Evolutionary conservation across 2,888 invertebrate genomes (phyloP).

Genomic region (Nephrotoma guestfalica): DNA sequence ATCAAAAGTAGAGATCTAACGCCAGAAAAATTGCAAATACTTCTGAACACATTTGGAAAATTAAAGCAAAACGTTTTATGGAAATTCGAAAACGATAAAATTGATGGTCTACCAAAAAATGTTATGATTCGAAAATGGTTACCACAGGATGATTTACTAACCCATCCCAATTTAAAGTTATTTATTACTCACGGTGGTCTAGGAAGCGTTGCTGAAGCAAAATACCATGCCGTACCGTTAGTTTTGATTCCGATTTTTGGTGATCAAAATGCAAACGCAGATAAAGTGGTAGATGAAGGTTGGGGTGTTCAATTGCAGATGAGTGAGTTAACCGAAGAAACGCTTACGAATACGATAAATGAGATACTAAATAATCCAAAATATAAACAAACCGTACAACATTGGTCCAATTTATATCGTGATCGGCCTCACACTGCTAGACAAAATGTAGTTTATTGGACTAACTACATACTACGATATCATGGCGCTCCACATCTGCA

Average conservation of each 20-base stretch:
- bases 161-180: conserved; percentile 13
- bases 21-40: not conserved
- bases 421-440: conserved; percentile 21
- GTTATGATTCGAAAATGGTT: conserved; percentile 33
- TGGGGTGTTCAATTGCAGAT: not conserved
- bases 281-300: not conserved
- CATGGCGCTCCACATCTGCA: not conserved
- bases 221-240: not conserved
- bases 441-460: conserved; percentile 40
- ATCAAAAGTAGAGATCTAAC: conserved; percentile 6
- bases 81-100: conserved; percentile 29
- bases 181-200: conserved; percentile 37
- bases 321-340: conserved; percentile 3
- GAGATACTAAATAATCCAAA: conserved; percentile 18
- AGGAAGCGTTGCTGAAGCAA: not conserved
- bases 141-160: conserved; percentile 15
- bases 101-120: conserved; percentile 24
- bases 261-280: not conserved
- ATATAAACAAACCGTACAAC: conserved; percentile 23
- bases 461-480: conserved; percentile 40
- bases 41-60: conserved; percentile 6
- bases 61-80: conserved; percentile 31
- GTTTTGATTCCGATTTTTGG: not conserved
- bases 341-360: conserved; percentile 12
- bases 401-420: conserved; percentile 26